Percentiles rank a stretch among this genome's conserved stretches.
These are phyloP conservation scores for Hipposideros armiger DNA, from an alignment of 2,113 vertebrate species.

Conservation along the genomic window DNA sequence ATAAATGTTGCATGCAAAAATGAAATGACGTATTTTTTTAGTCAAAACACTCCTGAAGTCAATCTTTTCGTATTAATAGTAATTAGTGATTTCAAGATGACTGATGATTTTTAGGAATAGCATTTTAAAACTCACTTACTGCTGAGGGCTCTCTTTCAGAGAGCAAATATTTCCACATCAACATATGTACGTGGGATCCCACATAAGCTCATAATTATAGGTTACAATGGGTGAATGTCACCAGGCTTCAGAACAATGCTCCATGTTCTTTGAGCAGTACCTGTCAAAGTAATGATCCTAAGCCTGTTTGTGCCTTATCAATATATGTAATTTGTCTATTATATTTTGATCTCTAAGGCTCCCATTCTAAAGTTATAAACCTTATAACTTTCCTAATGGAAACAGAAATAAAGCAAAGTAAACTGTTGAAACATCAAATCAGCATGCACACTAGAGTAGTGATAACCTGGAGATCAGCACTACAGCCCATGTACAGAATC, in stretches of 20 bases:
- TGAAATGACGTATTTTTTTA: neutral
- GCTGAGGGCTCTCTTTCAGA: neutral
- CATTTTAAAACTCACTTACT: neutral
- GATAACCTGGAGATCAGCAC: neutral
- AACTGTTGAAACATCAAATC: neutral
- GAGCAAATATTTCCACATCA: neutral
- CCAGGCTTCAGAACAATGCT: neutral
- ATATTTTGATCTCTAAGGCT: neutral
- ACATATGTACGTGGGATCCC: neutral
- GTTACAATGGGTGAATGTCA: neutral
- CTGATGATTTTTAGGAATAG: neutral
- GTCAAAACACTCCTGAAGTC: neutral
- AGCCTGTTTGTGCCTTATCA: neutral
- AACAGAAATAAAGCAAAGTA: neutral
- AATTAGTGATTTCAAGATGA: conserved; percentile 23
- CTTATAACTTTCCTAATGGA: neutral
- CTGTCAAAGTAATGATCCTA: neutral
- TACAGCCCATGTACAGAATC: neutral
- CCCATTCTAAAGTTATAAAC: neutral
- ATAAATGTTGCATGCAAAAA: neutral
- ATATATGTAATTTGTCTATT: neutral
- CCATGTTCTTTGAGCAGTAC: neutral
- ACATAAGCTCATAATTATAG: neutral
- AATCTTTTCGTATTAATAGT: neutral
- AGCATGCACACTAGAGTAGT: neutral